Evolutionary conservation across 2,797 vertebrate genomes (phyloP), one percentile per base, ranked within the genome.

Genomic region (Odontamblyopus rebecca): DNA sequence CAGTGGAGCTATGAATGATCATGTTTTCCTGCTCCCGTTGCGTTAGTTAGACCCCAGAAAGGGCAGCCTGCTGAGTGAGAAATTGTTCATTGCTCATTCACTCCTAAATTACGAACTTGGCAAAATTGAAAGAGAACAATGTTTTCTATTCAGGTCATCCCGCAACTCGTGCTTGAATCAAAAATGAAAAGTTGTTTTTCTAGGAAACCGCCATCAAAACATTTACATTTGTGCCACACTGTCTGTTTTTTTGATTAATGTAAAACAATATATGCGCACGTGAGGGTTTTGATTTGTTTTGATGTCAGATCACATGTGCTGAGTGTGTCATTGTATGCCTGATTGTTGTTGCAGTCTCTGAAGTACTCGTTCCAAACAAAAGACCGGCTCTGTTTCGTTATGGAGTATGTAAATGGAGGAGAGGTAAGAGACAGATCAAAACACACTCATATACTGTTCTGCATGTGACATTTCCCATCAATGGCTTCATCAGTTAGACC

Each of bases 321-420:
- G 35, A 38, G 61, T 77, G 51, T 78, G 12, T 72, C 6, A 72
- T 54, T 71, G 18, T 68, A 26, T 78, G 16, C 73, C 77, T 79
- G 64, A 74, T 85, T 94, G 86, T 86, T 82, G 79, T 96, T 95
- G 91, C 95, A 98, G 97, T 98, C 97, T 79, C 93, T 98, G 94
- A 98, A 98, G 94, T 98, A 98, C 89, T 98, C 97, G 80, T 98
- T 98, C 95, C 97, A 98, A 93, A 98, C 97, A 86, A 98, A 98
- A 94, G 97, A 98, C 90, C 96, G 97, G 77, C 95, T 98, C 82
- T 98, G 97, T 94, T 98, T 98, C 84, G 97, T 98, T 89, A 98
- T 98, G 97, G 97, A 98, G 84, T 98, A 98, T 87, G 96, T 98
- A 88, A 98, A 98, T 1, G 97, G 97, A 78, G 97, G 97, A 90